These are phyloP conservation scores for Chymomyza amoena DNA, from an alignment of 2,888 invertebrate species.

Conservation along the genomic window DNA sequence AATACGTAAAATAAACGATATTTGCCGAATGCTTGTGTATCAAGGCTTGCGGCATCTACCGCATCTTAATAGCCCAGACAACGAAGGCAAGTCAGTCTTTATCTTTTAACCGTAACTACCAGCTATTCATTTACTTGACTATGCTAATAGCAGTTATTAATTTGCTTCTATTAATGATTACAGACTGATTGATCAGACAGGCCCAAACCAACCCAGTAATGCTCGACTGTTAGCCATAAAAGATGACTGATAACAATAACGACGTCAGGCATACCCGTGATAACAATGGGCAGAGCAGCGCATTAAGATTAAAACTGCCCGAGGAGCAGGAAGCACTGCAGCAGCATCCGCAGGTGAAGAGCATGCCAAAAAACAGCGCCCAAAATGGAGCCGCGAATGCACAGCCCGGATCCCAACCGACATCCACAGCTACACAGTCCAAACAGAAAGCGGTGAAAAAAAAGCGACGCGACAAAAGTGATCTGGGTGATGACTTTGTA, in stretches of 20 bases:
- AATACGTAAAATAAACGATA: no score
- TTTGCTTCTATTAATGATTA: background rate
- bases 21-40: no score
- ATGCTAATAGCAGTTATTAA: background rate
- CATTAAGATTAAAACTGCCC: constrained; percentile 36
- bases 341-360: constrained; percentile 1
- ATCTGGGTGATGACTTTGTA: constrained; percentile 81
- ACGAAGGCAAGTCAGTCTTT: background rate
- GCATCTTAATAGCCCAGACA: background rate
- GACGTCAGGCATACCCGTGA: constrained; percentile 20
- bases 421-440: constrained; percentile 14
- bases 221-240: constrained; percentile 31
- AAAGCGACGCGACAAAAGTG: constrained; percentile 76
- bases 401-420: constrained; percentile 24
- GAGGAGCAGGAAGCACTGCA: constrained; percentile 18
- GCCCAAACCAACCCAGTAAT: constrained; percentile 34
- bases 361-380: constrained; percentile 29
- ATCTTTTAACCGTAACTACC: background rate
- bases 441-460: constrained; percentile 50
- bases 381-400: constrained; percentile 27
- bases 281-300: constrained; percentile 9
- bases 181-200: background rate
- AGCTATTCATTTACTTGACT: background rate
- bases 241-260: constrained; percentile 58
- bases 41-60: background rate